These are phyloP conservation scores for Halcyon smyrnensis DNA, from an alignment of 2,797 vertebrate species.

Conservation along the genomic window DNA sequence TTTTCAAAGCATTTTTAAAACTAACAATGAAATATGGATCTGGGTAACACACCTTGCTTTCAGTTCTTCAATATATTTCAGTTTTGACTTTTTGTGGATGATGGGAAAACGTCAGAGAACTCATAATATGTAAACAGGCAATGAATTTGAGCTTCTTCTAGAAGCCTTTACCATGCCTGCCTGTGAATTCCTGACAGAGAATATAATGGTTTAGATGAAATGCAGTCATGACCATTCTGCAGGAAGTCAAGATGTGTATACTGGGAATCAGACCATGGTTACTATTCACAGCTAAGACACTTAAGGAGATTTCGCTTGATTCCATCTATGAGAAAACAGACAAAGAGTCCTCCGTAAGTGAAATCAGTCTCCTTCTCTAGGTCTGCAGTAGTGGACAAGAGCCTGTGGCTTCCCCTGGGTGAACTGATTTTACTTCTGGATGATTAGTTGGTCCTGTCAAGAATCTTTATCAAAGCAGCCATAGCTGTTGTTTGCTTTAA, in stretches of 20 bases:
- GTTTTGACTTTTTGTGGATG: background rate
- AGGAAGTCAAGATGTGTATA: background rate
- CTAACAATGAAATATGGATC: background rate
- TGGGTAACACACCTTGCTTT: background rate
- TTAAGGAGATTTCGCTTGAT: background rate
- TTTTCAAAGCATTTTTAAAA: background rate
- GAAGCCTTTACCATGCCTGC: background rate
- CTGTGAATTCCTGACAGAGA: background rate
- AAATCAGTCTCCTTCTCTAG: background rate
- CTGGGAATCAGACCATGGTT: background rate
- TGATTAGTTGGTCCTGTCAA: background rate
- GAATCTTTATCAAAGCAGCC: background rate
- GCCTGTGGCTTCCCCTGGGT: background rate
- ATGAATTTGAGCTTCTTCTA: background rate
- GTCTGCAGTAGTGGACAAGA: background rate
- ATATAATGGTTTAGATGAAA: background rate
- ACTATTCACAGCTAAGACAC: background rate
- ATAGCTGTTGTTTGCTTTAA: background rate
- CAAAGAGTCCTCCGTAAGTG: background rate
- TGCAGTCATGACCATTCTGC: background rate
- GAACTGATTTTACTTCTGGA: background rate
- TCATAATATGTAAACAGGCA: background rate
- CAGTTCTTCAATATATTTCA: background rate
- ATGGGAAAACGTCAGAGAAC: background rate
- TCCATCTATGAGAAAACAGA: background rate